Evolutionary conservation across 2,888 invertebrate genomes (phyloP).

Genomic region (Andricus curvator): DNA sequence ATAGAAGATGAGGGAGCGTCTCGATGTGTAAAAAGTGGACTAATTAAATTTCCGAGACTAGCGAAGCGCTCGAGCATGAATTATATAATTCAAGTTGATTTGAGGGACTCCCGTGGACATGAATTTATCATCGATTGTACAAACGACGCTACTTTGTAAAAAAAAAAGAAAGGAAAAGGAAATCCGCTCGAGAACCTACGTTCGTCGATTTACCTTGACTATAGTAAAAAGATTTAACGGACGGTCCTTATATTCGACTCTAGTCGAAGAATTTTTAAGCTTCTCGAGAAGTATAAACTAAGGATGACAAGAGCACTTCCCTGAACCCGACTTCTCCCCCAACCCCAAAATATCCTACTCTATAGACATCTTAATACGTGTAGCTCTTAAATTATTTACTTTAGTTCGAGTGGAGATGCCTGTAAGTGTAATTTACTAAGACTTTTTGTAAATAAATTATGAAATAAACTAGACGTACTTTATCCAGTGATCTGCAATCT

Average conservation of each 20-base stretch:
- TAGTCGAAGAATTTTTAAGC: constrained; percentile 31
- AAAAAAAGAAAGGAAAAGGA: constrained; percentile 16
- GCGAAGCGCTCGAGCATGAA: constrained; percentile 11
- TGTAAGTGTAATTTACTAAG: constrained; percentile 78
- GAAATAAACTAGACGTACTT: constrained; percentile 78
- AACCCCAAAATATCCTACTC: constrained; percentile 75
- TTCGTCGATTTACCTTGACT: constrained; percentile 31
- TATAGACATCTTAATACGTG: constrained; percentile 77
- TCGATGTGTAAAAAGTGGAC: constrained; percentile 39
- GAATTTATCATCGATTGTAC: constrained; percentile 35
- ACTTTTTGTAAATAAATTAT: constrained; percentile 78
- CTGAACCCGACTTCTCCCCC: constrained; percentile 72
- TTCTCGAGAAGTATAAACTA: constrained; percentile 36
- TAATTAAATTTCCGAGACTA: constrained; percentile 35
- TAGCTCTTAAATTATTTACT: constrained; percentile 78
- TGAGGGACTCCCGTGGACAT: constrained; percentile 17
- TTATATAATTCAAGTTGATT: constrained; percentile 16
- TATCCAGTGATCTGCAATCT: constrained; percentile 69
- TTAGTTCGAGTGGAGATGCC: constrained; percentile 78
- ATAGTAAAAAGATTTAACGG: constrained; percentile 20
- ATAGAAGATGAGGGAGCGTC: constrained; percentile 22
- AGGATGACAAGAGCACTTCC: constrained; percentile 64
- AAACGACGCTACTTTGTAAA: constrained; percentile 40
- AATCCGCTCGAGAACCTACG: background rate
- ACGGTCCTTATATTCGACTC: constrained; percentile 38